Percentiles rank a stretch among this genome's conserved stretches.
These are phyloP conservation scores for Moxostoma hubbsi DNA, from an alignment of 2,797 vertebrate genomes.

Conservation along the genomic window DNA sequence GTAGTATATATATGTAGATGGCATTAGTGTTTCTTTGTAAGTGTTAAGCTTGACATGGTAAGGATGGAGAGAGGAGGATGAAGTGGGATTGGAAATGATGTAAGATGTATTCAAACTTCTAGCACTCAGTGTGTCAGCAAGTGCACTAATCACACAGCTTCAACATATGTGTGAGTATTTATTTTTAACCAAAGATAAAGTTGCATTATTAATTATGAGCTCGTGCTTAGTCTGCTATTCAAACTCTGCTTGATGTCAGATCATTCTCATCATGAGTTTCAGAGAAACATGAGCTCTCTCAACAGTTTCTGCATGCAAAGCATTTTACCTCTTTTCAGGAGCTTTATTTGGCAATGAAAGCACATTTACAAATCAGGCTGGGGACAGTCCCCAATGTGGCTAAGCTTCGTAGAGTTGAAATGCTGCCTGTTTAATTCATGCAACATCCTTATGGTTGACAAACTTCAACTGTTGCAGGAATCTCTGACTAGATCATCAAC, in stretches of 20 bases:
- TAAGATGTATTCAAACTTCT: background rate
- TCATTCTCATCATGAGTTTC: constrained; percentile 13
- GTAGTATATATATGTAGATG: too few relatives aligned
- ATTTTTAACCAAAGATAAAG: background rate
- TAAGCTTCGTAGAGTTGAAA: constrained; percentile 52
- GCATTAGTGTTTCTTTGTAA: too few relatives aligned
- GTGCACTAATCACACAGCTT: background rate
- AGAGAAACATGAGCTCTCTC: constrained; percentile 13
- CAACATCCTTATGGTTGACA: constrained; percentile 44
- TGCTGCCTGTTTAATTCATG: constrained; percentile 62
- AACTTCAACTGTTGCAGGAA: constrained; percentile 47
- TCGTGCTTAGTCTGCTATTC: constrained; percentile 10
- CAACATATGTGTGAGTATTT: background rate
- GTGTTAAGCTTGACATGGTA: too few relatives aligned
- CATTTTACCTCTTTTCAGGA: constrained; percentile 17
- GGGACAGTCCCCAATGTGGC: constrained; percentile 27
- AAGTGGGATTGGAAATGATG: background rate
- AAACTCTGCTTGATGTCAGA: background rate
- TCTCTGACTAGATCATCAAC: constrained; percentile 58
- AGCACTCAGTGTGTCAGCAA: background rate
- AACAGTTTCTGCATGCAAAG: constrained; percentile 3
- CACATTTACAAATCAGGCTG: constrained; percentile 20
- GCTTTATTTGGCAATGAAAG: constrained; percentile 16
- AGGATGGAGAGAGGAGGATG: too few relatives aligned
- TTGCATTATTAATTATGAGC: constrained; percentile 10